Evolutionary conservation across 2,797 vertebrate species (phyloP), one percentile per base, ranked within the genome.

Genomic region (Spinus pinus): DNA sequence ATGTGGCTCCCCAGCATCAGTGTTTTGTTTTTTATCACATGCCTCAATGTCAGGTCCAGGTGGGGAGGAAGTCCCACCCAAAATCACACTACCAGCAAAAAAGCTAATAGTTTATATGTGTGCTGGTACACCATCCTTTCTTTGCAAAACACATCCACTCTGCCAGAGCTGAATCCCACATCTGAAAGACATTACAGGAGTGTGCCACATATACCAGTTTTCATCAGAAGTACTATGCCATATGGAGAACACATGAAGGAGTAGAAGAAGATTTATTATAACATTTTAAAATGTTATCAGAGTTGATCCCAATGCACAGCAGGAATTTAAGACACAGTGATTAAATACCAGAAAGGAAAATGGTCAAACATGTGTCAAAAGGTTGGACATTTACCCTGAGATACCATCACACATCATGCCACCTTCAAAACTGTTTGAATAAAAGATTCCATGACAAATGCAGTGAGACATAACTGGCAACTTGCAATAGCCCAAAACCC

Each of bases 361-460:
- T 71, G 46, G 53, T 81, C 75, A 93, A 91, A 82, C 44, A 81
- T 50, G 81, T 65, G 91, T 91, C 69, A 87, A 74, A 80, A 85
- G 22, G n/a, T 50, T 74, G 53, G 85, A 61, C 42, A 4, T 88
- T 93, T 88, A 90, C 28, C 35, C 58, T 65, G 61, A 87, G 66
- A 78, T 35, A 25, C 25, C 54, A 42, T 57, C 46, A 61, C 61
- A 64, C 47, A 64, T 37, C 37, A 46, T 24, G 56, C 14, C 27
- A 67, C 62, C 69, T 93, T 86, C 82, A 69, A 33, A 91, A 78
- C n/a, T 78, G 39, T 67, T 69, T 78, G 33, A 90, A 83, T 87
- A 87, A 93, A 83, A 23, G 31, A 60, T 56, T 82, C 33, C 41
- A n/a, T 24, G 42, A 31, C 8, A 75, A 14, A 44, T 2, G 0